Base-by-base conservation (phyloP, 2,888 invertebrate species). In the Epirrita christyi region DNA sequence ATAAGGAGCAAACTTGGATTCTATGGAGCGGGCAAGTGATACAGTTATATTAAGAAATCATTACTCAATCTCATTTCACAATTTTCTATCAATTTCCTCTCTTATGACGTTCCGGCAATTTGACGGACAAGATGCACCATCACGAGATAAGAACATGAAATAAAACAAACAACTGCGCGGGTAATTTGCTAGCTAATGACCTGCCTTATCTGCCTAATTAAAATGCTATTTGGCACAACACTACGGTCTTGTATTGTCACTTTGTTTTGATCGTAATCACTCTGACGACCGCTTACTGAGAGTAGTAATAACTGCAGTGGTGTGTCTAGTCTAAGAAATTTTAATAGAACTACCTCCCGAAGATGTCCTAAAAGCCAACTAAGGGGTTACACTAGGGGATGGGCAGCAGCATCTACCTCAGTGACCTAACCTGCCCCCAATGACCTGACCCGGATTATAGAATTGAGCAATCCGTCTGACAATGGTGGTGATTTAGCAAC, bases 131-230 rank as follows among this genome's bases (percentile, higher is more conserved):
- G 85, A 88, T 85, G 76, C 71, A 79, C 77, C 82, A 86, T 83
- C 83, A 83, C 67, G 69, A 85, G 88, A 90, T 88, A 89, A 88
- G 9, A 71, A 75, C 83, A 85, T 80, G 81, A 83, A 84, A 85
- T 84, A 86, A 87, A 86, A 85, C 83, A 83, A 84, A 87, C 80
- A 78, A 76, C 76, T 78, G 75, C 67, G 68, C 70, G 80, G 80
- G 85, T 81, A 91, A 91, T 89, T 88, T 88, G 80, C 86, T 77
- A 79, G 82, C 86, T 88, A 91, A 91, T 87, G 88, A 78, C 80
- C 59, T 70, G 67, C 72, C 85, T 87, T 89, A 88, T 89, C 88
- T 85, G 61, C 59, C 82, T 89, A 91, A 91, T 91, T 91, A 91
- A 91, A 90, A 89, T 83, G 81, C 88, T 84, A 91, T 91, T 91